Evolutionary conservation across 2,113 vertebrate genomes (phyloP), one percentile per base, ranked within the genome.

Genomic region (Sula dactylatra): DNA sequence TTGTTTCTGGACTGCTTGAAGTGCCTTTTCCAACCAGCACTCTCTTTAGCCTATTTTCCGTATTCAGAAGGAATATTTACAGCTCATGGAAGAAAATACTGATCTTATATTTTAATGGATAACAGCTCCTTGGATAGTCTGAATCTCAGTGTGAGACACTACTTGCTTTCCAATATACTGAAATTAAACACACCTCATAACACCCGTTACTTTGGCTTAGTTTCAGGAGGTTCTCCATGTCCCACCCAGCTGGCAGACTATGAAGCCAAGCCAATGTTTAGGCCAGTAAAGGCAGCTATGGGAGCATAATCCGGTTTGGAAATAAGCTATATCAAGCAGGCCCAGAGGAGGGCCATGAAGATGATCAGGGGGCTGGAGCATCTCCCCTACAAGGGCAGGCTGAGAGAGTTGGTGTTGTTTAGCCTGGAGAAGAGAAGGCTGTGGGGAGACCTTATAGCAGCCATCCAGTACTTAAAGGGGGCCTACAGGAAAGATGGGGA

Each of bases 281-380:
- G 27, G 82, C 42, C 85, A 76, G 79, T 18, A 62, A 45, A 86
- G 9, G 42, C 16, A 88, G 52, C 38, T 55, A 59, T 40, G 38
- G 71, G 18, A 82, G 32, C 24, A 86, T 83, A 27, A 72, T 29
- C 38, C 88, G 31, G 7, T 74, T 72, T 88, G 62, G 74, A 64
- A 82, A 85, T 25, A 62, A 93, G 13, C 8, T 88, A 0, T n/a
- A 19, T 9, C 0, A 2, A 52, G 17, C 0, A 0, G 6, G 31
- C 74, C n/a, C 56, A 86, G 21, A 78, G 45, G 36, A 56, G 11
- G 21, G 32, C n/a, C 49, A 77, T 0, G 0, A 52, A 66, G 36
- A 74, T 29, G 11, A 40, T 52, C 16, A 8, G 24, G 2, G 32
- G 31, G 26, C 18, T 76, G 83, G 7, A 82, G 66, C 12, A 86